Conservation (phyloP, 2,797 vertebrate genomes). For the Enteromius unitaeniatus region DNA sequence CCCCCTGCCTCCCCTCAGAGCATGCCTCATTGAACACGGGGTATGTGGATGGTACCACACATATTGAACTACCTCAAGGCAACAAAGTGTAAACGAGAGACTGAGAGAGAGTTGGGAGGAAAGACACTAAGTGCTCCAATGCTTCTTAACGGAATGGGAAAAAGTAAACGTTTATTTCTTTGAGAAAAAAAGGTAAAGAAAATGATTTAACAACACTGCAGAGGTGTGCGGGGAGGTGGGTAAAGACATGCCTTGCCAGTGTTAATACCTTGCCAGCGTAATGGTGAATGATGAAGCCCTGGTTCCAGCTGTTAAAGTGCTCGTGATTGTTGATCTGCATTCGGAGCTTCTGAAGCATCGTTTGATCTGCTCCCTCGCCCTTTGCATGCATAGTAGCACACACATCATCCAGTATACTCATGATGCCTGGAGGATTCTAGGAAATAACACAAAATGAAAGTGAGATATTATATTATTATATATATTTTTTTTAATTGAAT, state of each 20-base stretch:
- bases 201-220: slow-evolving; percentile 33
- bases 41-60: slow-evolving; percentile 66
- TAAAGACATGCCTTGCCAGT: not conserved
- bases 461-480: too few relatives aligned
- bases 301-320: slow-evolving; percentile 99
- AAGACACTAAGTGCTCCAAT: not conserved
- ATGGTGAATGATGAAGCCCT: slow-evolving; percentile 98
- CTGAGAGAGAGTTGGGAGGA: not conserved
- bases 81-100: slow-evolving; percentile 25
- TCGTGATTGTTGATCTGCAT: slow-evolving; percentile 95
- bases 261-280: slow-evolving; percentile 93
- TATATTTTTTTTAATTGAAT: too few relatives aligned
- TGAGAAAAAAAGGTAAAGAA: not conserved
- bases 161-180: not conserved
- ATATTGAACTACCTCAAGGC: slow-evolving; percentile 53
- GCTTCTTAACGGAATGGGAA: not conserved
- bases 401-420: slow-evolving; percentile 97
- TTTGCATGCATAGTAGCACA: slow-evolving; percentile 99
- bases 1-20: slow-evolving; percentile 60
- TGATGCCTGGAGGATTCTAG: slow-evolving; percentile 95
- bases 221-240: not conserved
- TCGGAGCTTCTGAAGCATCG: slow-evolving; percentile 94
- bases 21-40: slow-evolving; percentile 72
- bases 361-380: slow-evolving; percentile 96
- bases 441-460: not conserved